Percentiles rank a stretch among this genome's conserved stretches.
phyloP scores from a whole-genome alignment of 2,888 invertebrate species.

The Ochropleura leucogaster region DNA sequence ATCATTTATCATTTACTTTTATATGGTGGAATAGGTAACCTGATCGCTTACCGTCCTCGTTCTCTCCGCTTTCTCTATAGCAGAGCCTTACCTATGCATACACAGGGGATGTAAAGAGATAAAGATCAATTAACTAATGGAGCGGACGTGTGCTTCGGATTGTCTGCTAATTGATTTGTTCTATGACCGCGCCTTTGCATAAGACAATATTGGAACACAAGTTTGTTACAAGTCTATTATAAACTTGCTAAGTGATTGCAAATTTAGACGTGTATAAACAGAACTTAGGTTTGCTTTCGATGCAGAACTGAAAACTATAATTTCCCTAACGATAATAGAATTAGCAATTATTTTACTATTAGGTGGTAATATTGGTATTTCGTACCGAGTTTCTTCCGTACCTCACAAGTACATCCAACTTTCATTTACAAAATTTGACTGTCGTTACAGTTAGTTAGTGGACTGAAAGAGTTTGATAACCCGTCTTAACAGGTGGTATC shows the following conservation, averaged over 20 bases:
- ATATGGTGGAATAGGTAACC: neutral
- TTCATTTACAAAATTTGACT: too few species aligned
- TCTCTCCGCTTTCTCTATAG: neutral
- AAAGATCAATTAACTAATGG: slow-evolving; percentile 78
- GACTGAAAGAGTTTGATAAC: too few species aligned
- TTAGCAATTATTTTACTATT: neutral
- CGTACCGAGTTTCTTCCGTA: too few species aligned
- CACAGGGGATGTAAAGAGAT: slow-evolving; percentile 51
- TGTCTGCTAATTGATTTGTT: slow-evolving; percentile 74
- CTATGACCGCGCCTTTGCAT: slow-evolving; percentile 64
- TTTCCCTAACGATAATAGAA: too few species aligned
- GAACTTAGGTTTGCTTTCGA: neutral
- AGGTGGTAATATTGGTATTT: too few species aligned
- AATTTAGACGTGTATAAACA: slow-evolving; percentile 4
- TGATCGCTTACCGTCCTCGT: neutral
- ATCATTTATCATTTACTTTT: too few species aligned
- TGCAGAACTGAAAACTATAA: neutral
- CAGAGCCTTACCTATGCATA: slow-evolving; percentile 15
- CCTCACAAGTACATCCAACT: too few species aligned
- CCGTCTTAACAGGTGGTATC: too few species aligned
- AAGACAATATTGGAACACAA: slow-evolving; percentile 36
- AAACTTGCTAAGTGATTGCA: slow-evolving; percentile 38
- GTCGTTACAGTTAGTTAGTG: too few species aligned
- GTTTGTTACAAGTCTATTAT: slow-evolving; percentile 37
- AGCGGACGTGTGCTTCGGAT: slow-evolving; percentile 65